Evolutionary conservation across 2,888 invertebrate species (phyloP).

Genomic region (Serrognathus titanus): DNA sequence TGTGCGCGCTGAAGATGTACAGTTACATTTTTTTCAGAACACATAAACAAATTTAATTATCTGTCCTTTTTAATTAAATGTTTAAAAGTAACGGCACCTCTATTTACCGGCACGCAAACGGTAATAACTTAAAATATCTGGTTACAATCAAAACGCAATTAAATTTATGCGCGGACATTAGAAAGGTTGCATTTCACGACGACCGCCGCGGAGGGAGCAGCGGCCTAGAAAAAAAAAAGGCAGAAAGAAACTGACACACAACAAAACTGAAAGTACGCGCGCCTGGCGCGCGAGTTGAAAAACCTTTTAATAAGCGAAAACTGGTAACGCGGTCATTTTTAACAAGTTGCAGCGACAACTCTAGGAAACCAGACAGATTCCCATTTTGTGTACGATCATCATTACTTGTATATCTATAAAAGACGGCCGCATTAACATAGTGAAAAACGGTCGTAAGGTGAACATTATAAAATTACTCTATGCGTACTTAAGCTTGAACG

Average conservation of each 20-base stretch:
- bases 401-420: constrained; percentile 15
- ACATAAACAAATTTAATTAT: no score
- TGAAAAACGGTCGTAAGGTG: constrained; percentile 7
- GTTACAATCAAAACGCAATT: neutral
- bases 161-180: neutral
- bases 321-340: constrained; percentile 16
- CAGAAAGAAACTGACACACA: neutral
- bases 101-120: no score
- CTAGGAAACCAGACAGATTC: constrained; percentile 10
- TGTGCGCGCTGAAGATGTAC: no score
- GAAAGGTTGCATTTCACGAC: neutral
- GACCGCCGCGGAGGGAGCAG: neutral
- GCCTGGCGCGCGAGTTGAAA: neutral
- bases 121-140: no score
- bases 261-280: constrained; percentile 7
- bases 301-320: constrained; percentile 8
- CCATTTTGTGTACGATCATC: constrained; percentile 12
- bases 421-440: constrained; percentile 9
- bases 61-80: no score
- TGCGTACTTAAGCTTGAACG: constrained; percentile 4
- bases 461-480: constrained; percentile 13
- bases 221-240: neutral
- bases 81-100: no score
- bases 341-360: constrained; percentile 14
- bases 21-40: no score